Evolutionary conservation across 2,113 vertebrate genomes (phyloP).

Genomic region (Boulengeromyrus knoepffleri): DNA sequence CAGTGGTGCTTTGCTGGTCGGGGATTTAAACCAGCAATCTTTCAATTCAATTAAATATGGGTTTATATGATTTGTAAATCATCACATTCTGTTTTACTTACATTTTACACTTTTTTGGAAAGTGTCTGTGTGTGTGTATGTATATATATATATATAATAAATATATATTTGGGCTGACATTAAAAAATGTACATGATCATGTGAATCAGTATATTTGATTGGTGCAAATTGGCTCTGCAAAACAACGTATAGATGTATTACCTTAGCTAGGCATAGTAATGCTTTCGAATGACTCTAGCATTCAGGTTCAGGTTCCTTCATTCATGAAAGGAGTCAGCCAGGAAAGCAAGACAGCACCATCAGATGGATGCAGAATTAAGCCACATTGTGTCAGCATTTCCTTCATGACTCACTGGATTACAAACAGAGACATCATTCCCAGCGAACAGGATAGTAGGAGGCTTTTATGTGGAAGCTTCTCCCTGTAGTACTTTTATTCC

Average conservation of each 20-base stretch:
- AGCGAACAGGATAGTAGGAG: constrained; percentile 15
- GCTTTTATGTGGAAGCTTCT: constrained; percentile 29
- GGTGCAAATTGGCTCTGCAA: neutral
- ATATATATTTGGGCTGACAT: too few species aligned
- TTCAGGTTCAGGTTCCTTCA: neutral
- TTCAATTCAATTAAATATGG: too few species aligned
- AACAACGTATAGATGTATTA: neutral
- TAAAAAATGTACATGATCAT: too few species aligned
- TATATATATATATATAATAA: too few species aligned
- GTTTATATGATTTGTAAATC: too few species aligned
- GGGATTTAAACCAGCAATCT: too few species aligned
- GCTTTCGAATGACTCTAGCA: neutral
- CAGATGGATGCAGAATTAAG: constrained; percentile 10
- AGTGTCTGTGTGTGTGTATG: too few species aligned
- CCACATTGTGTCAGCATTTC: constrained; percentile 12
- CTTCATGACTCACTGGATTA: constrained; percentile 22
- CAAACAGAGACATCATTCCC: constrained; percentile 26
- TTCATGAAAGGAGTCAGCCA: neutral
- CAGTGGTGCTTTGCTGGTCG: too few species aligned
- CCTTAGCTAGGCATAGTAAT: neutral
- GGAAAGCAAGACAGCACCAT: constrained; percentile 9
- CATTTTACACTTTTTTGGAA: too few species aligned
- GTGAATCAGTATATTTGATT: too few species aligned
- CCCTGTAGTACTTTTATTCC: constrained; percentile 12
- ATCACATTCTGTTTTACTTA: too few species aligned